A percentile compares a stretch with the other conserved stretches of the same genome.
phyloP scores from a whole-genome alignment of 2,113 vertebrate species.

The Tychaedon coryphoeus region DNA sequence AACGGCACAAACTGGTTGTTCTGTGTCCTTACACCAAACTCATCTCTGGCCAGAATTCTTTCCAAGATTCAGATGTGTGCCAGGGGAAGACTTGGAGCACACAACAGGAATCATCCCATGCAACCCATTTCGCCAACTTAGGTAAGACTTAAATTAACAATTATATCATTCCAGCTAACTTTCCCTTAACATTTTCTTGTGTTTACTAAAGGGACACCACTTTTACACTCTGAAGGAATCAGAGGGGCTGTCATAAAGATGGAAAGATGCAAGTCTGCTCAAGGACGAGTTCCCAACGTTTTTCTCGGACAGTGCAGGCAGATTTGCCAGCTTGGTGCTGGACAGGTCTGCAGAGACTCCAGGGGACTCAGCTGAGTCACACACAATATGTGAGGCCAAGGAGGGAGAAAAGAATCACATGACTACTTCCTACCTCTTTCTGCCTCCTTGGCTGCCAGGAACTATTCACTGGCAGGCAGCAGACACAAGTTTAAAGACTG shows the following conservation, averaged over 20 bases:
- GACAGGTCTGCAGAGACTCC: not conserved
- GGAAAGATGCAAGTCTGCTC: not conserved
- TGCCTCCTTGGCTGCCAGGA: not conserved
- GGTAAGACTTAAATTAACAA: not conserved
- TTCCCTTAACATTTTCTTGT: not conserved
- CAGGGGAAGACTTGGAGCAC: not conserved
- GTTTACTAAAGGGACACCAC: not conserved
- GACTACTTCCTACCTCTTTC: not conserved
- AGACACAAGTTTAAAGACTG: not conserved
- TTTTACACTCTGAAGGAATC: not conserved
- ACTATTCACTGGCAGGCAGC: not conserved
- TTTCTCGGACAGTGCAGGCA: rapidly evolving
- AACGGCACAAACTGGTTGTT: not conserved
- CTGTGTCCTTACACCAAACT: not conserved
- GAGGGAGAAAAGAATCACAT: not conserved
- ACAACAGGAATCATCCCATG: not conserved
- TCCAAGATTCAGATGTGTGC: not conserved
- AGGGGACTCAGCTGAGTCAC: not conserved
- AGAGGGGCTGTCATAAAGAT: not conserved
- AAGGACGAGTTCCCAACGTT: rapidly evolving
- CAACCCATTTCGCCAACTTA: not conserved
- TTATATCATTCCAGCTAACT: not conserved
- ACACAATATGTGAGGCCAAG: not conserved
- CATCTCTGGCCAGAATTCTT: not conserved
- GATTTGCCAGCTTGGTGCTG: not conserved